phyloP scores from a whole-genome alignment of 2,888 invertebrate genomes.

The Drosophila mettleri region DNA sequence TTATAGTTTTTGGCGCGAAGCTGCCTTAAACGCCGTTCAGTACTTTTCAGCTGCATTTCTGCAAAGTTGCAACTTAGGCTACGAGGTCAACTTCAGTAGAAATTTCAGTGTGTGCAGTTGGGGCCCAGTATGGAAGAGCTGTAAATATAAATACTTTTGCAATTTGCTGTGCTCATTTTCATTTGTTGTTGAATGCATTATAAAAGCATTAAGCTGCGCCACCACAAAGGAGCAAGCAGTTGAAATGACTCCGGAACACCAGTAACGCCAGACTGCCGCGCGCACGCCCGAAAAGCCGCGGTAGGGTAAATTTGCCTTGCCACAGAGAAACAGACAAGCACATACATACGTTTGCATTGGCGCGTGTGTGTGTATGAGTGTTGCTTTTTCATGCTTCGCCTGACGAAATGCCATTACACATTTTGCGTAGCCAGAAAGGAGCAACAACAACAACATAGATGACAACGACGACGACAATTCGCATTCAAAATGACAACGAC shows the following conservation, averaged over 20 bases:
- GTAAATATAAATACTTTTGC: constrained; percentile 54
- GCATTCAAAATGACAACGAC: constrained; percentile 61
- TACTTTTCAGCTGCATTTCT: constrained; percentile 11
- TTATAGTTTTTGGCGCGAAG: constrained; percentile 36
- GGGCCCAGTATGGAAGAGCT: neutral
- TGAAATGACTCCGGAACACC: constrained; percentile 1
- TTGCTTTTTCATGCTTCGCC: constrained; percentile 73
- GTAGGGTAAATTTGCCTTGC: constrained; percentile 61
- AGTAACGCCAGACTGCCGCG: neutral
- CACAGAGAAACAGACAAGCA: constrained; percentile 36
- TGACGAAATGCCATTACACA: constrained; percentile 79
- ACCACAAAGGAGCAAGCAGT: constrained; percentile 43
- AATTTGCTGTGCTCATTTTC: constrained; percentile 57
- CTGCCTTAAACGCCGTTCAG: constrained; percentile 31
- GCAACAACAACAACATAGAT: constrained; percentile 39
- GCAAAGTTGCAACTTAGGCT: constrained; percentile 16
- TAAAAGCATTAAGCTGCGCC: constrained; percentile 73
- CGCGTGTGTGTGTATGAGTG: constrained; percentile 14
- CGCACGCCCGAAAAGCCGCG: constrained; percentile 14
- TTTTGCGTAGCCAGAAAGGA: constrained; percentile 71
- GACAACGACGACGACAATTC: constrained; percentile 48
- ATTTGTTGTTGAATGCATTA: constrained; percentile 67
- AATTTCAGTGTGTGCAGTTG: neutral
- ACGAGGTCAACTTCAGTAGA: constrained; percentile 9
- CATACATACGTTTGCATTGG: constrained; percentile 16